Evolutionary conservation across 1,140 invertebrate genomes (phyloP), one percentile per base, ranked within the genome.

Genomic region (Euschistus heros): DNA sequence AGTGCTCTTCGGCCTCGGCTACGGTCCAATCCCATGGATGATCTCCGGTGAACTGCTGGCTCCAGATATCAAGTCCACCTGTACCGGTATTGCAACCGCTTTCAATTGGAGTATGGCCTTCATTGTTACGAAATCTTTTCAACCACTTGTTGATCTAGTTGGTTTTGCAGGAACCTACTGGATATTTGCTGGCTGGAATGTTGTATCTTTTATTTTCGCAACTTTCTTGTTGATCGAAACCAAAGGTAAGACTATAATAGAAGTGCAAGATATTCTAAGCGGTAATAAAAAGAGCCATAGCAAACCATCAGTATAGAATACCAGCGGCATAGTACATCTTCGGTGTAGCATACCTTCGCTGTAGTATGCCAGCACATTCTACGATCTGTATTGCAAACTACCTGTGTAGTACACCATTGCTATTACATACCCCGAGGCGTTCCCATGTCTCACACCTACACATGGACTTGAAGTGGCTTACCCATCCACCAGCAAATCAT

Each of bases 211-310:
- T 0, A 71, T 88, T 18, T 91, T 91, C 72, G 83, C 88, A 13
- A 83, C 82, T 44, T 78, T 89, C 33, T 74, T 87, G 26, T 80
- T 98, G 10, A 89, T 91, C 0, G 94, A 98, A 80, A 98, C 94
- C 0, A 94, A 92, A 74, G 93, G 93, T 1, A 92, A 90, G 74
- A 86, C 80, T 27, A 77, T 88, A n/a, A 83, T 89, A 55, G 86
- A 94, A 74, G 92, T 97, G 71, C 87, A 90, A 73, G 75, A 79
- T 14, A 80, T 83, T 70, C 70, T 83, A 26, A 75, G 73, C 60
- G 74, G 69, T 15, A 66, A 46, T 6, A 37, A 37, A 37, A 37
- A 37, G 6, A n/a, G n/a, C n/a, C n/a, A n/a, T n/a, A n/a, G n/a
- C n/a, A n/a, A n/a, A n/a, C n/a, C n/a, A n/a, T n/a, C n/a, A n/a